These are phyloP conservation scores for Acrobeloides nanus DNA, from an alignment of 2,888 invertebrate species.

Conservation along the genomic window DNA sequence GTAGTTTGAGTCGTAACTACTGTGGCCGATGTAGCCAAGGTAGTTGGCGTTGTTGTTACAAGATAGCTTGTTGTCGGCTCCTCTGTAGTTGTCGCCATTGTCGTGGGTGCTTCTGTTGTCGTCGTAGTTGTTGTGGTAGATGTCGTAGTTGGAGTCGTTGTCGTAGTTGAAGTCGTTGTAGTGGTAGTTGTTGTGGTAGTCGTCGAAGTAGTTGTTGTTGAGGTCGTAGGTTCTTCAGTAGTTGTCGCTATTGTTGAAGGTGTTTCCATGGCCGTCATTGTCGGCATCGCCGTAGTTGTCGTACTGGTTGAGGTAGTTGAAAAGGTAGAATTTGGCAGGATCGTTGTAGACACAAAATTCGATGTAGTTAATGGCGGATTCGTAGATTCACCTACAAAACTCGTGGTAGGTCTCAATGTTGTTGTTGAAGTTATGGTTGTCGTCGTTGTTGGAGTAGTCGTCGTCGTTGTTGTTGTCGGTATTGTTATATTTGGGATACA, in stretches of 20 bases:
- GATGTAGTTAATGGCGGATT: slow-evolving; percentile 4
- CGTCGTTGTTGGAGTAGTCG: slow-evolving; percentile 1
- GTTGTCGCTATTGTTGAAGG: slow-evolving; percentile 5
- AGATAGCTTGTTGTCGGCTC: neutral
- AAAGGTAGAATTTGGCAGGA: neutral
- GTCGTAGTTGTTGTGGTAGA: neutral
- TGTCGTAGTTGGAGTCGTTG: slow-evolving; percentile 2
- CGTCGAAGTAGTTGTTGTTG: slow-evolving; percentile 1
- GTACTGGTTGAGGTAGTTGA: neutral
- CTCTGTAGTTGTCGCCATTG: neutral
- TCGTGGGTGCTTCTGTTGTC: neutral
- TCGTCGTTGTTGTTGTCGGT: slow-evolving; percentile 4
- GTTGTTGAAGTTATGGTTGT: slow-evolving; percentile 1
- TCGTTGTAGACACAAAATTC: no score
- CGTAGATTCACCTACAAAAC: no score
- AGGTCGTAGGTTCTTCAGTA: neutral
- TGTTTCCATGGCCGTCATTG: slow-evolving; percentile 3
- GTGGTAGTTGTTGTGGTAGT: slow-evolving; percentile 1
- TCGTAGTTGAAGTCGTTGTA: neutral
- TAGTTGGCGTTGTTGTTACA: no score
- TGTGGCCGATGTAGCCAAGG: no score
- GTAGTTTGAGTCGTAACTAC: no score
- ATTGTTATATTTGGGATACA: no score
- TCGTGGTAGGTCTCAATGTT: neutral
- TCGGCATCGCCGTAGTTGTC: slow-evolving; percentile 1